A percentile compares a stretch with the other conserved stretches of the same genome.
These are phyloP conservation scores for Microcebus griseorufus DNA, from an alignment of 2,113 vertebrate genomes.

Conservation along the genomic window DNA sequence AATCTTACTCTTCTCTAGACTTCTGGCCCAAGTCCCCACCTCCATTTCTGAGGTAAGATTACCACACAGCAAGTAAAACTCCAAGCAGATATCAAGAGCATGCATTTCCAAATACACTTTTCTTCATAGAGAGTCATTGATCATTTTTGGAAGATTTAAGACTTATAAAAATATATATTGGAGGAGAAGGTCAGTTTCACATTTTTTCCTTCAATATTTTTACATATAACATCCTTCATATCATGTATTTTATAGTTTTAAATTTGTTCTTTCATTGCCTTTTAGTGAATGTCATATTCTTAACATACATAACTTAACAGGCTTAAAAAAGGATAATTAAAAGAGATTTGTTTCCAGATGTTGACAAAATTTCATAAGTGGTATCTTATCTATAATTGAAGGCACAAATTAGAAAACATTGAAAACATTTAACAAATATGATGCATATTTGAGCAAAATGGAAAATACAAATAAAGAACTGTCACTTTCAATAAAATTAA, in stretches of 20 bases:
- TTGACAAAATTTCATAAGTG: slow-evolving; percentile 10
- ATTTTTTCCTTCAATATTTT: neutral
- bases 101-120: neutral
- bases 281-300: neutral
- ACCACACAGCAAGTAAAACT: neutral
- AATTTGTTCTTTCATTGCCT: neutral
- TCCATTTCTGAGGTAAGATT: neutral
- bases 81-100: neutral
- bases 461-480: slow-evolving; percentile 26
- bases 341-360: neutral
- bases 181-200: neutral
- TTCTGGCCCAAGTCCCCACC: neutral
- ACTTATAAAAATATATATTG: neutral
- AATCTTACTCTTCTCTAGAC: neutral
- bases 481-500: neutral
- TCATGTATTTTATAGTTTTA: neutral
- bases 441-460: neutral
- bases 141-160: neutral
- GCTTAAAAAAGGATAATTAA: neutral
- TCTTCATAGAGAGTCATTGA: neutral
- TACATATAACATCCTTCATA: neutral
- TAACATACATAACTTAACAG: neutral
- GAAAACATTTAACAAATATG: neutral
- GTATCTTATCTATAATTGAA: slow-evolving; percentile 32
- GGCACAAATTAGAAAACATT: neutral